Percentiles rank a stretch among this genome's conserved stretches.
phyloP scores from a whole-genome alignment of 2,797 vertebrate genomes.

The Adelosebastes latens region DNA sequence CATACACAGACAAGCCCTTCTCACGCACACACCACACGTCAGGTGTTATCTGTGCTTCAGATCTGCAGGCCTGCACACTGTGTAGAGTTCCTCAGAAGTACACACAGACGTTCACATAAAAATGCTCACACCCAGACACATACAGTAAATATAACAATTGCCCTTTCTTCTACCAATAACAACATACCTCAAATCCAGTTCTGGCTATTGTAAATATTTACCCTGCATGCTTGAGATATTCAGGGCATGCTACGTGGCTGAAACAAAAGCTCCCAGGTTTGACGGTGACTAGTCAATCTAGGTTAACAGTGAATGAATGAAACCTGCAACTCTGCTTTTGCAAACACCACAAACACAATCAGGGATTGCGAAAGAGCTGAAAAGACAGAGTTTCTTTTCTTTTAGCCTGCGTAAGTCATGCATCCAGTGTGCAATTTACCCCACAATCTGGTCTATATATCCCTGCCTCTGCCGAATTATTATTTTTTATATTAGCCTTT shows the following conservation, averaged over 20 bases:
- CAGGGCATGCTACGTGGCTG: slow-evolving; percentile 60
- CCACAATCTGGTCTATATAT: too few species aligned
- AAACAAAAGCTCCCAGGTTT: slow-evolving; percentile 68
- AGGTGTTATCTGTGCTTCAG: slow-evolving; percentile 69
- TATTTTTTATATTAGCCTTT: neutral
- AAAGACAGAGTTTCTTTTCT: slow-evolving; percentile 29
- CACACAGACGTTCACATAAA: slow-evolving; percentile 27
- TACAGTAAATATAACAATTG: slow-evolving; percentile 77
- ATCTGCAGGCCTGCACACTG: slow-evolving; percentile 65
- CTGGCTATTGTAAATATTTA: slow-evolving; percentile 77
- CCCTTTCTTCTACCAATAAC: slow-evolving; percentile 69
- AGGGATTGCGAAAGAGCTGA: slow-evolving; percentile 33
- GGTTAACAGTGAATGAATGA: slow-evolving; percentile 42
- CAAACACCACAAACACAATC: slow-evolving; percentile 54
- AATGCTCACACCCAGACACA: slow-evolving; percentile 53
- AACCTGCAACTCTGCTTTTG: slow-evolving; percentile 37
- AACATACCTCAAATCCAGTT: slow-evolving; percentile 70
- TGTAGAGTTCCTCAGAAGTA: slow-evolving; percentile 34
- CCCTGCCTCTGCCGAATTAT: too few species aligned
- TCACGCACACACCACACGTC: slow-evolving; percentile 72
- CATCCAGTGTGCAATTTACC: neutral
- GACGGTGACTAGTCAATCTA: slow-evolving; percentile 23
- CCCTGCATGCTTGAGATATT: slow-evolving; percentile 68
- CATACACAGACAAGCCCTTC: slow-evolving; percentile 69
- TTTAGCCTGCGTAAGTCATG: slow-evolving; percentile 11